Evolutionary conservation across 2,888 invertebrate species (phyloP).

Genomic region (Nomada ferruginata): DNA sequence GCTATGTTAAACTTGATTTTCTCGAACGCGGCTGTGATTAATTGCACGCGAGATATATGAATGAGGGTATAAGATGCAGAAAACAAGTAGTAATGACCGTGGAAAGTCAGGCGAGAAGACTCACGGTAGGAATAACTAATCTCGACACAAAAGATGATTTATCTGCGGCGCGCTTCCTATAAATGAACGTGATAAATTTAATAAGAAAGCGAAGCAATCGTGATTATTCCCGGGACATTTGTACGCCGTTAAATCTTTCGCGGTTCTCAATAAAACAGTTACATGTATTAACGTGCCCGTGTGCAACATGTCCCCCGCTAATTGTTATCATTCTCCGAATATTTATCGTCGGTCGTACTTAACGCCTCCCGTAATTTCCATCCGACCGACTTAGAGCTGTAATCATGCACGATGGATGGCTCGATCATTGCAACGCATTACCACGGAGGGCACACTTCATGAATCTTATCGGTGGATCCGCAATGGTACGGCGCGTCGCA

Average conservation of each 20-base stretch:
- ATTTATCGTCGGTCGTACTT: too few species aligned
- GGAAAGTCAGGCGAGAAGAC: conserved; percentile 39
- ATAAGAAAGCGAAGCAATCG: conserved; percentile 15
- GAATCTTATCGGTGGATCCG: conserved; percentile 39
- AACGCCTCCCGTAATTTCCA: not conserved
- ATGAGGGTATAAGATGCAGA: not conserved
- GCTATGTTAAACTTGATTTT: conserved; percentile 1
- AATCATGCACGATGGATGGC: not conserved
- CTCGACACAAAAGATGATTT: conserved; percentile 19
- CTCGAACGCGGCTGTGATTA: conserved; percentile 2
- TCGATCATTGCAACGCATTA: not conserved
- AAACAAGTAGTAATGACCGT: conserved; percentile 45
- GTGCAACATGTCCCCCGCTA: not conserved
- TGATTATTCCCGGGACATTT: not conserved
- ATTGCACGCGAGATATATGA: conserved; percentile 15
- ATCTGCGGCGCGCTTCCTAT: not conserved
- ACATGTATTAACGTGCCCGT: not conserved
- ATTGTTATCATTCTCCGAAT: not conserved
- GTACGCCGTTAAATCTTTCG: not conserved
- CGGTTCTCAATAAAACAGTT: not conserved
- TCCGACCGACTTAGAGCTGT: not conserved
- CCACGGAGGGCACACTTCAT: conserved; percentile 17
- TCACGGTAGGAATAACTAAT: conserved; percentile 24
- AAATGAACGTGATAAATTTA: conserved; percentile 14
- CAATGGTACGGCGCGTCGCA: not conserved